Evolutionary conservation across 2,888 invertebrate genomes (phyloP).

Genomic region (Glyphotaelius pellucidus): DNA sequence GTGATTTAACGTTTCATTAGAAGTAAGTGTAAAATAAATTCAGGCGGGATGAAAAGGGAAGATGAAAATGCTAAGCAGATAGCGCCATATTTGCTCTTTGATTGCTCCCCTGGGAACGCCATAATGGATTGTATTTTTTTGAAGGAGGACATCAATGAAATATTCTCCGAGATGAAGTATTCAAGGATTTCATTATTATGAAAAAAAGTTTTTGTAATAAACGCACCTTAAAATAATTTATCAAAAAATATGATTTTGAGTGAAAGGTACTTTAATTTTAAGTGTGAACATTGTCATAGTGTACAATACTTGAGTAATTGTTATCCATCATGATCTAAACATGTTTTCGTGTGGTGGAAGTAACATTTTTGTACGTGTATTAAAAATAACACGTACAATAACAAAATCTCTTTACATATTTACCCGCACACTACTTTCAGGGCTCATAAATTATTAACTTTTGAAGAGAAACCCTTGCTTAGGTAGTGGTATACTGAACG

Average conservation of each 20-base stretch:
- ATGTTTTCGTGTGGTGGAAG: no score
- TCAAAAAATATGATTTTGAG: neutral
- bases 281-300: no score
- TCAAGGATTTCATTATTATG: neutral
- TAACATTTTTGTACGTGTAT: no score
- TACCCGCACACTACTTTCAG: no score
- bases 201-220: neutral
- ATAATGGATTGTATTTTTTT: constrained; percentile 43
- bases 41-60: constrained; percentile 34
- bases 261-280: neutral
- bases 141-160: constrained; percentile 7
- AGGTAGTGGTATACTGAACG: no score
- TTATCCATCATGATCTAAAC: no score
- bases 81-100: constrained; percentile 44
- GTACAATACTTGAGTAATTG: no score
- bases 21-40: constrained; percentile 47
- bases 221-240: neutral
- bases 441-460: no score
- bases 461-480: no score
- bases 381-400: no score
- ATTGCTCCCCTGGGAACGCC: constrained; percentile 26
- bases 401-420: no score
- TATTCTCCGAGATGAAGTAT: neutral
- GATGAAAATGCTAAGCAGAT: constrained; percentile 48
- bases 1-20: constrained; percentile 51